phyloP scores from a whole-genome alignment of 2,888 invertebrate genomes.

The Temnothorax rugatulus region DNA sequence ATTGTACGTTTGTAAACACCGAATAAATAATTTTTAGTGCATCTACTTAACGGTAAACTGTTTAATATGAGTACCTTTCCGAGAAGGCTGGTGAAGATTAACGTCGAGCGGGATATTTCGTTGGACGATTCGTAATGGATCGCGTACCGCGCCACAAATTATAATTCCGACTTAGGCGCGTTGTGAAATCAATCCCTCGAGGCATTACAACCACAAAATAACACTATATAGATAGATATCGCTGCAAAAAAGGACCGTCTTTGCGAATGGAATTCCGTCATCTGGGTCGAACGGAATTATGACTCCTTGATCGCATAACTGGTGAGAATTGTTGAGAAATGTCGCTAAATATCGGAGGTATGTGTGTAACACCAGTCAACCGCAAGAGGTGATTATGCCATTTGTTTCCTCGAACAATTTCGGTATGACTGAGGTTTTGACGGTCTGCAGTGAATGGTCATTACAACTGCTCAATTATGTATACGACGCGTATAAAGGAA shows the following conservation, averaged over 20 bases:
- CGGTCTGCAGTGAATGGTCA: constrained; percentile 11
- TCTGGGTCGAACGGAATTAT: constrained; percentile 73
- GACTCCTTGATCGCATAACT: constrained; percentile 73
- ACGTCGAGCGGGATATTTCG: constrained; percentile 43
- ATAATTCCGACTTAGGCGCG: constrained; percentile 26
- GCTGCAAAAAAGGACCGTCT: constrained; percentile 7
- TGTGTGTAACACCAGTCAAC: constrained; percentile 47
- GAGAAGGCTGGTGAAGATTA: constrained; percentile 55
- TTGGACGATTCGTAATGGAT: constrained; percentile 58
- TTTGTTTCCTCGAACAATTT: constrained; percentile 33
- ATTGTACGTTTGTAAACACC: not conserved
- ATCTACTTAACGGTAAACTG: constrained; percentile 69
- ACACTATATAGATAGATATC: not conserved
- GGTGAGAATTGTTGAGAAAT: constrained; percentile 72
- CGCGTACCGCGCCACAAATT: constrained; percentile 22
- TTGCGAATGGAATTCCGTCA: constrained; percentile 71
- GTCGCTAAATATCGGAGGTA: constrained; percentile 71
- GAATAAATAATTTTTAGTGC: not conserved
- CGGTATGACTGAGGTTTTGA: constrained; percentile 24
- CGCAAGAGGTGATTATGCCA: constrained; percentile 30
- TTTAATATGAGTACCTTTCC: constrained; percentile 64
- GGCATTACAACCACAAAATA: not conserved
- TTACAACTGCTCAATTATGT: constrained; percentile 42
- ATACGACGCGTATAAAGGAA: constrained; percentile 38
- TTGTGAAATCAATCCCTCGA: constrained; percentile 17